Conservation (phyloP, 2,888 invertebrate species). For the Tachina fera region DNA sequence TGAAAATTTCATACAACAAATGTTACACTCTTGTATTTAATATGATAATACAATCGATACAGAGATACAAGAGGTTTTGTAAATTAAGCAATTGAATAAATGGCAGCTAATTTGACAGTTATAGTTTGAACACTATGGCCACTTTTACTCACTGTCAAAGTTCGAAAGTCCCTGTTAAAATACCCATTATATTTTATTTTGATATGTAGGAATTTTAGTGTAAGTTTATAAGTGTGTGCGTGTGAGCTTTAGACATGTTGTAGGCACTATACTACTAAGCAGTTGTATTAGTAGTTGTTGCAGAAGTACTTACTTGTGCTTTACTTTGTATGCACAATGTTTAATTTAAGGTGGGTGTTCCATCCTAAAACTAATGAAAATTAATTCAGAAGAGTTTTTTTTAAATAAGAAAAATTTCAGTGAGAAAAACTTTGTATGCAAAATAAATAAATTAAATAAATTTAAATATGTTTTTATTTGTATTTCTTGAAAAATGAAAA, state of each 20-base stretch:
- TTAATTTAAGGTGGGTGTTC: conserved; percentile 14
- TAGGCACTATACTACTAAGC: conserved; percentile 31
- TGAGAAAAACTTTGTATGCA: no score
- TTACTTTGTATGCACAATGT: conserved; percentile 4
- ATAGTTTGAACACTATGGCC: no score
- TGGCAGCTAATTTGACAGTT: no score
- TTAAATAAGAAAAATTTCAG: no score
- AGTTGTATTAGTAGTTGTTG: conserved; percentile 39
- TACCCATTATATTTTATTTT: not conserved
- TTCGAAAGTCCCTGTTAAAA: no score
- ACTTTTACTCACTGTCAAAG: no score
- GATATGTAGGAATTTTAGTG: not conserved
- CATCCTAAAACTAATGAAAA: not conserved
- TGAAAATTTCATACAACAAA: no score
- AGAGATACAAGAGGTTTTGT: no score
- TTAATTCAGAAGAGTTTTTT: not conserved
- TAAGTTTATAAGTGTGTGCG: not conserved
- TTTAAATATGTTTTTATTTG: not conserved
- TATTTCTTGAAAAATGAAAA: not conserved
- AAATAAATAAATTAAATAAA: not conserved
- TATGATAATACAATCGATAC: no score
- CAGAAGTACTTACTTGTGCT: conserved; percentile 45
- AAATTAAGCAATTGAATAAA: no score
- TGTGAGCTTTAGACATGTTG: not conserved
- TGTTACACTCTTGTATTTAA: no score